Evolutionary conservation across 92 coral and sea anemone genomes (phyloP).

Genomic region (Epizoanthus rinbou): DNA sequence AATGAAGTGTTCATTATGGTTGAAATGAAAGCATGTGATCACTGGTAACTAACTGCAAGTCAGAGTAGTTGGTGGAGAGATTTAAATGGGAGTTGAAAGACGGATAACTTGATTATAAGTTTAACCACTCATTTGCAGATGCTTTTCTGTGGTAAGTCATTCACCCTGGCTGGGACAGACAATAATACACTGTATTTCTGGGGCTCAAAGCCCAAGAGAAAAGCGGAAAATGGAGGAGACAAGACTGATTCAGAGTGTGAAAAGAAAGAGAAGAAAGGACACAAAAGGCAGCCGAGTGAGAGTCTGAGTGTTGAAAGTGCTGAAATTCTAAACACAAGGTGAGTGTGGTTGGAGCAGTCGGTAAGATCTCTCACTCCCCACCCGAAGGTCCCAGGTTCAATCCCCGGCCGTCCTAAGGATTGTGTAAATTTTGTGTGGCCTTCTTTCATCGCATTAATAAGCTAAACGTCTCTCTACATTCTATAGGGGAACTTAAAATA

Average conservation of each 20-base stretch:
- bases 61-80: background rate
- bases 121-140: conserved; percentile 53
- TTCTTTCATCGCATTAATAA: too few species aligned
- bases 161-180: conserved; percentile 90
- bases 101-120: background rate
- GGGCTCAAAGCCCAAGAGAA: conserved; percentile 80
- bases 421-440: too few species aligned
- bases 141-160: conserved; percentile 90
- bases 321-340: conserved; percentile 78
- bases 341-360: background rate
- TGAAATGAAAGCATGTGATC: too few species aligned
- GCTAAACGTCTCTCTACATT: too few species aligned
- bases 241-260: conserved; percentile 71
- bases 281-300: conserved; percentile 82
- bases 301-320: conserved; percentile 90
- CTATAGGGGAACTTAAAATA: too few species aligned
- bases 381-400: too few species aligned
- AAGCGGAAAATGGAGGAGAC: conserved; percentile 76
- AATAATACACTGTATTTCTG: conserved; percentile 93
- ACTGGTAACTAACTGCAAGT: too few species aligned
- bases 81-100: background rate
- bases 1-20: too few species aligned
- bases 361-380: too few species aligned
- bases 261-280: conserved; percentile 53
- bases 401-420: too few species aligned